Conservation (phyloP, 2,113 vertebrate species). For the Paradoxurus hermaphroditus region DNA sequence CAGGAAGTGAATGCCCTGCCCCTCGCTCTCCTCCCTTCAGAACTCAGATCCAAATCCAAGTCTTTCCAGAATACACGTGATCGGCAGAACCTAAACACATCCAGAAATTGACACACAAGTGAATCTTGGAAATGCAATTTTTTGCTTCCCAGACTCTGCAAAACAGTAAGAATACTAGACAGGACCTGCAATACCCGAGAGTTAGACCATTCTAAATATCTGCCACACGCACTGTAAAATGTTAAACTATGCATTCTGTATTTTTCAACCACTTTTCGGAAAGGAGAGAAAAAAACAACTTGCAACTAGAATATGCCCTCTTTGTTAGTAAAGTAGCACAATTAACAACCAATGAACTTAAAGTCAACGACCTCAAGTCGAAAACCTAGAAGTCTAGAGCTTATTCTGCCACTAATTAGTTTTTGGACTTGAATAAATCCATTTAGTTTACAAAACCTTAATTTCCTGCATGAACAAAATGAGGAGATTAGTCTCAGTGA, state of each 20-base stretch:
- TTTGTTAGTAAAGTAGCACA: neutral
- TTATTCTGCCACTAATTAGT: neutral
- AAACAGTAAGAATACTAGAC: neutral
- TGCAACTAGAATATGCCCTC: neutral
- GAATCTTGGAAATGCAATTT: neutral
- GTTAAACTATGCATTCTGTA: neutral
- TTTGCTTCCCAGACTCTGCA: neutral
- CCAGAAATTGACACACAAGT: neutral
- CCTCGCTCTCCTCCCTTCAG: neutral
- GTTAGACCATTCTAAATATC: neutral
- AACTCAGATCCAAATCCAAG: neutral
- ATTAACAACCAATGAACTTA: neutral
- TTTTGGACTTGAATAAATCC: neutral
- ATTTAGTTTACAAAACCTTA: neutral
- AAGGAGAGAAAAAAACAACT: neutral
- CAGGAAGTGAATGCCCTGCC: neutral
- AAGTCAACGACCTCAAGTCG: slow-evolving; percentile 45
- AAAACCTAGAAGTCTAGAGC: neutral
- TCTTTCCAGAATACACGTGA: neutral
- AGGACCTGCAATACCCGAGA: neutral
- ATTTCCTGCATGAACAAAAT: neutral
- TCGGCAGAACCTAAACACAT: neutral
- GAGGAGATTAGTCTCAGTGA: neutral
- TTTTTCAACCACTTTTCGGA: neutral
- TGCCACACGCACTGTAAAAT: neutral